Evolutionary conservation across 1,140 invertebrate genomes (phyloP), one percentile per base, ranked within the genome.

Genomic region (Aphis craccivora): DNA sequence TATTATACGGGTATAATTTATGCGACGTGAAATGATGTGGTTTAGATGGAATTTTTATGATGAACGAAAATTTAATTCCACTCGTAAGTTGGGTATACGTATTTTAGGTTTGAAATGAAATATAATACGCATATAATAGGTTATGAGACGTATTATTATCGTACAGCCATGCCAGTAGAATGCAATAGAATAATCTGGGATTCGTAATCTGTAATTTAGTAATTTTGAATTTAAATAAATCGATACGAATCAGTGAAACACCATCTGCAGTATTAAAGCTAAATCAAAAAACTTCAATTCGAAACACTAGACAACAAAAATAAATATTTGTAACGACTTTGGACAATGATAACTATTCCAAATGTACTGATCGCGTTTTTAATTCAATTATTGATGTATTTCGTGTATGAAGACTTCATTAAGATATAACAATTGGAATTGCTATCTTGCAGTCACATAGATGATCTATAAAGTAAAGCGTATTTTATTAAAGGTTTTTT

Each of bases 1-100:
- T 76, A 76, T 76, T 76, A 76, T 76, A 76, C 30, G 60, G 60
- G 60, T n/a, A 76, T 76, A 76, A 76, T 76, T 76, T 76, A 76
- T 76, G 60, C 60, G 60, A n/a, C n/a, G n/a, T 6, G 60, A 76
- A 76, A n/a, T 76, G 4, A 76, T n/a, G 60, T n/a, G 60, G 60
- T 76, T 67, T 76, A 76, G 60, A 76, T 76, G 60, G 60, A 76
- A 76, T 76, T 76, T 76, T 76, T 76, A 76, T 7, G 60, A 76
- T 76, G 60, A 76, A n/a, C 14, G 14, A n/a, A 76, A 76, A 76
- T 76, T 76, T 76, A 76, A 76, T 76, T 76, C 14, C 30, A 76
- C 60, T 76, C 30, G 60, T 76, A 76, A 76, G 60, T 76, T 20
- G 60, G 60, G 60, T 76, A 76, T 76, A 76, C 60, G 30, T 76